Evolutionary conservation across 2,113 vertebrate genomes (phyloP).

Genomic region (Clarias magur): DNA sequence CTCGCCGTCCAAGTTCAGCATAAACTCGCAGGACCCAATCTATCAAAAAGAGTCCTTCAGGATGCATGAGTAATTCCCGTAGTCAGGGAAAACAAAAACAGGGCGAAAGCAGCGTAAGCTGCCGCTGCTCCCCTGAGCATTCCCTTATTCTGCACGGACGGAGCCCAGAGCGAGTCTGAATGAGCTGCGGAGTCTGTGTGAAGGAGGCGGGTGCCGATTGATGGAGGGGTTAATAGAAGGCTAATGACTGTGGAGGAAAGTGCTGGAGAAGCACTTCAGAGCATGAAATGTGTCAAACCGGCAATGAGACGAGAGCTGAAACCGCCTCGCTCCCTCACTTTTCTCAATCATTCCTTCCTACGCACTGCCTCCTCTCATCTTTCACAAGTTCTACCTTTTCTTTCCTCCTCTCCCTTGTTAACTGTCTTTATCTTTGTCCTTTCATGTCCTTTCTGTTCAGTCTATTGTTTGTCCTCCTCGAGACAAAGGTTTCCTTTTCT

Average conservation of each 20-base stretch:
- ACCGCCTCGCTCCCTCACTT: constrained; percentile 47
- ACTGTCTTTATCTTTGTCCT: constrained; percentile 27
- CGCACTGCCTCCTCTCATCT: constrained; percentile 48
- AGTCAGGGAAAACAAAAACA: constrained; percentile 45
- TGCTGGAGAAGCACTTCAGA: constrained; percentile 72
- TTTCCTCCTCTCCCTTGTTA: constrained; percentile 15
- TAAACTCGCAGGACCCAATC: constrained; percentile 4
- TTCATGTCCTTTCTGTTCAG: neutral
- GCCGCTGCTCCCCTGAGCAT: constrained; percentile 19
- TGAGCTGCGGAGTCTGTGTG: constrained; percentile 27
- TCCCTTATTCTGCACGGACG: constrained; percentile 5
- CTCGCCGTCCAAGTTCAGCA: constrained; percentile 15
- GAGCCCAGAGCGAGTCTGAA: constrained; percentile 51
- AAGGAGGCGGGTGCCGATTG: constrained; percentile 61
- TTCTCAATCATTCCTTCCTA: constrained; percentile 27
- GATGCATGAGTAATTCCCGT: constrained; percentile 37
- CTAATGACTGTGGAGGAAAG: constrained; percentile 74
- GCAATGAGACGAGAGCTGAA: constrained; percentile 67
- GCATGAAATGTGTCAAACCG: constrained; percentile 67
- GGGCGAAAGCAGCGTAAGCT: constrained; percentile 10
- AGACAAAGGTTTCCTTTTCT: neutral
- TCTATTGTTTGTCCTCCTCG: neutral
- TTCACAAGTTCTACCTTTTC: constrained; percentile 45
- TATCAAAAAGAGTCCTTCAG: constrained; percentile 28
- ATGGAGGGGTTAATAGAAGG: constrained; percentile 77